A percentile compares a stretch with the other conserved stretches of the same genome.
Evolutionary conservation across 2,888 invertebrate genomes (phyloP).

Genomic region (Chloroclystis v-ata): DNA sequence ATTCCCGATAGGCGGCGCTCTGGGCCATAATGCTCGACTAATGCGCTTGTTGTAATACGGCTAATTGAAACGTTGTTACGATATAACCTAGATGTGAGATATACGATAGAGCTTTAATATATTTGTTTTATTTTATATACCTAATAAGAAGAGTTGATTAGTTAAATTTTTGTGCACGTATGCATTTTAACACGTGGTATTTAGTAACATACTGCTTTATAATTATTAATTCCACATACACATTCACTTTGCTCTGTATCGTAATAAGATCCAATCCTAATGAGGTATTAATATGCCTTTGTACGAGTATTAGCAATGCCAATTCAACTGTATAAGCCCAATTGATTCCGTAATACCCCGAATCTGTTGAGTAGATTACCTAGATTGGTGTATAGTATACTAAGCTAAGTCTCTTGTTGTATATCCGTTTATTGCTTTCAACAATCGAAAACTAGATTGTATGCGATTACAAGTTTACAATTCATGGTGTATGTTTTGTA

Average conservation of each 20-base stretch:
- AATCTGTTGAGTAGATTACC: slow-evolving; percentile 13
- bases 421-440: neutral
- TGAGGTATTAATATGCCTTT: slow-evolving; percentile 22
- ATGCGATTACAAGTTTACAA: neutral
- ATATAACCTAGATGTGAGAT: slow-evolving; percentile 19
- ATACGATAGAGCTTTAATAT: neutral
- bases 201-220: too few species aligned
- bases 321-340: slow-evolving; percentile 13
- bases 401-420: neutral
- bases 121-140: neutral
- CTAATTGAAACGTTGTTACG: slow-evolving; percentile 61
- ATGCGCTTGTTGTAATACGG: slow-evolving; percentile 61
- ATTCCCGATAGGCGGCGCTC: slow-evolving; percentile 52
- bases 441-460: neutral
- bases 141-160: too few species aligned
- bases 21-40: slow-evolving; percentile 51
- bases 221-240: too few species aligned
- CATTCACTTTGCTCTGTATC: neutral
- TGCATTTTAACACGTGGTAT: too few species aligned
- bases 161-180: neutral
- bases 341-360: slow-evolving; percentile 9
- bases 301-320: slow-evolving; percentile 20
- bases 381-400: slow-evolving; percentile 3
- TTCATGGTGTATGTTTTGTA: neutral
- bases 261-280: slow-evolving; percentile 5